Evolutionary conservation across 2,113 vertebrate genomes (phyloP).

Genomic region (Danionella cerebrum): DNA sequence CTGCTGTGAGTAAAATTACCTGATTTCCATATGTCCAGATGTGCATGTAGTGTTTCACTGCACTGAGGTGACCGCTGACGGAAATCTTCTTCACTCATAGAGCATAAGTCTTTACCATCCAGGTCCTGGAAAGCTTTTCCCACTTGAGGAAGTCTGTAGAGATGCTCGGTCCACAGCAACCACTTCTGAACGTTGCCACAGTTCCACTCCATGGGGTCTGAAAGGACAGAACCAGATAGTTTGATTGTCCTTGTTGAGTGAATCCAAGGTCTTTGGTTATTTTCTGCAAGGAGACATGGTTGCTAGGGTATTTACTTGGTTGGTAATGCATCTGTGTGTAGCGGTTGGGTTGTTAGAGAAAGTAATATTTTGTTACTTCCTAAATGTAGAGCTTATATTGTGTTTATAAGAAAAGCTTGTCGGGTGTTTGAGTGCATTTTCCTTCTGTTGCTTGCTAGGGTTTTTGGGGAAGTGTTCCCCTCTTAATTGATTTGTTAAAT

Average conservation of each 20-base stretch:
- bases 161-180: constrained; percentile 95
- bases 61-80: constrained; percentile 79
- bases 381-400: no score
- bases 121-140: constrained; percentile 90
- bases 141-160: constrained; percentile 83
- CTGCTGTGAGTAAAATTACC: constrained; percentile 69
- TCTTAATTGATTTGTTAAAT: no score
- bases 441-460: no score
- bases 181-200: constrained; percentile 90
- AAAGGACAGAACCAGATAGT: neutral
- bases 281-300: no score
- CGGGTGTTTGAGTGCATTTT: no score
- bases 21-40: constrained; percentile 97
- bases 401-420: no score
- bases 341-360: neutral
- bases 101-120: constrained; percentile 82
- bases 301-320: neutral
- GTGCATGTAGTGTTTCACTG: constrained; percentile 87
- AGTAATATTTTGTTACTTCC: no score
- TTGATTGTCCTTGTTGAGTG: no score
- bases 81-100: constrained; percentile 90
- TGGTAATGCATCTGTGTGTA: neutral
- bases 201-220: constrained; percentile 89
- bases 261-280: no score
- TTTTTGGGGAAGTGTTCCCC: no score